Evolutionary conservation across 1,140 invertebrate genomes (phyloP), one percentile per base, ranked within the genome.

Genomic region (Caligus rogercresseyi): DNA sequence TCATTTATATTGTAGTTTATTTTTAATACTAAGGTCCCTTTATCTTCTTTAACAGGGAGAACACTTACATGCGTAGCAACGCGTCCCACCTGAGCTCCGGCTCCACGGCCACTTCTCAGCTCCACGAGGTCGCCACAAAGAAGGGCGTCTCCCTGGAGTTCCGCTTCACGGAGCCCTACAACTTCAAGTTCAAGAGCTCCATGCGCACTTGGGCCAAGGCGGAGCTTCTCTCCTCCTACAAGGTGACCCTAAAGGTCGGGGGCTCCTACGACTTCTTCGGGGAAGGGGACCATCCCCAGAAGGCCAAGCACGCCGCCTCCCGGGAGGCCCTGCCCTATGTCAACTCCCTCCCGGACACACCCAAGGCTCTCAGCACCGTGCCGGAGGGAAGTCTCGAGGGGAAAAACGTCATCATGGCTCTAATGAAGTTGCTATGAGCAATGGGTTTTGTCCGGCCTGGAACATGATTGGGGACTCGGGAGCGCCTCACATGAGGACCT

Each of bases 241-340:
- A 26, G 21, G 61, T 63, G 4, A 20, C 54, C 13, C 24, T 63
- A 15, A 55, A 57, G 15, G 54, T 63, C 14, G 61, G 16, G 18
- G 53, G n/a, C 16, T 54, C 20, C n/a, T 43, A 43, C n/a, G 61
- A 63, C 1, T 63, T 63, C 19, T 63, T 25, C 16, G 61, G 61
- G 3, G 52, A 63, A n/a, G 61, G 52, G 16, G 61, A 63, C 16
- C 19, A 57, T n/a, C 61, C 61, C 14, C 61, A 63, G 19, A 19
- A 56, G 52, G 61, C 61, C 52, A 63, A 63, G 16, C 61, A 63
- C 16, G 57, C 25, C 57, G 61, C 61, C 3, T n/a, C 52, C 2
- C 16, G 14, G 7, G 43, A 63, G 25, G 61, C 52, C 2, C 52
- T 63, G 14, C 13, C 53, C 21, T 54, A 23, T 57, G n/a, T 59